A percentile compares a stretch with the other conserved stretches of the same genome.
Conservation (phyloP, 2,113 vertebrate species). For the Crocuta crocuta region DNA sequence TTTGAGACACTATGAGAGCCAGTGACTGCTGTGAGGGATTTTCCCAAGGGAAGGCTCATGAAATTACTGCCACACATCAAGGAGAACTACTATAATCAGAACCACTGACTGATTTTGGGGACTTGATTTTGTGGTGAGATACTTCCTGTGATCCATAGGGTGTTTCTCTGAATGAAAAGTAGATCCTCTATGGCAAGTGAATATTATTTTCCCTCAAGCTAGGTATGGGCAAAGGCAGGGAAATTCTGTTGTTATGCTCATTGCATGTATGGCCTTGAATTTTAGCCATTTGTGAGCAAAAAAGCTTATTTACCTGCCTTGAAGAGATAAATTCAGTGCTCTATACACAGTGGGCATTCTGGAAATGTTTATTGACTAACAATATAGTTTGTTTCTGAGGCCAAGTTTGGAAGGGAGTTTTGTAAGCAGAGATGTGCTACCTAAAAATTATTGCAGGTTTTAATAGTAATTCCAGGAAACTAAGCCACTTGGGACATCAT, state of each 20-base stretch:
- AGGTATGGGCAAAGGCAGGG: background rate
- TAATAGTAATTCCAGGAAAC: constrained; percentile 54
- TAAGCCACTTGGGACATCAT: background rate
- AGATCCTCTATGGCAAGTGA: background rate
- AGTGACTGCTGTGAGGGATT: background rate
- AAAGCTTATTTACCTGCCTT: constrained; percentile 41
- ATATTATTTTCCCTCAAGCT: constrained; percentile 30
- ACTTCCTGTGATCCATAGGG: background rate
- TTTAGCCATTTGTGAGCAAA: constrained; percentile 40
- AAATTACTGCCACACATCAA: background rate
- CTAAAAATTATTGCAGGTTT: constrained; percentile 37
- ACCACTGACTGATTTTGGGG: background rate
- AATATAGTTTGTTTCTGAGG: constrained; percentile 49
- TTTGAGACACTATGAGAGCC: background rate
- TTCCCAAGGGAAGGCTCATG: background rate
- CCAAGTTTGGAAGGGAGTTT: constrained; percentile 33
- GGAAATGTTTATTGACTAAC: constrained; percentile 50
- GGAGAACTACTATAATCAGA: background rate
- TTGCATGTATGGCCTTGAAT: background rate
- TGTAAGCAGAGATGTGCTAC: constrained; percentile 7
- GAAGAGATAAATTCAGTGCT: background rate
- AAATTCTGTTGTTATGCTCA: background rate
- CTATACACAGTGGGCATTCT: constrained; percentile 7
- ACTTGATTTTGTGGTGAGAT: background rate
- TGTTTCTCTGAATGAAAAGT: constrained; percentile 38